Evolutionary conservation across 1,140 invertebrate species (phyloP), one percentile per base, ranked within the genome.

Genomic region (Bombus pascuorum): DNA sequence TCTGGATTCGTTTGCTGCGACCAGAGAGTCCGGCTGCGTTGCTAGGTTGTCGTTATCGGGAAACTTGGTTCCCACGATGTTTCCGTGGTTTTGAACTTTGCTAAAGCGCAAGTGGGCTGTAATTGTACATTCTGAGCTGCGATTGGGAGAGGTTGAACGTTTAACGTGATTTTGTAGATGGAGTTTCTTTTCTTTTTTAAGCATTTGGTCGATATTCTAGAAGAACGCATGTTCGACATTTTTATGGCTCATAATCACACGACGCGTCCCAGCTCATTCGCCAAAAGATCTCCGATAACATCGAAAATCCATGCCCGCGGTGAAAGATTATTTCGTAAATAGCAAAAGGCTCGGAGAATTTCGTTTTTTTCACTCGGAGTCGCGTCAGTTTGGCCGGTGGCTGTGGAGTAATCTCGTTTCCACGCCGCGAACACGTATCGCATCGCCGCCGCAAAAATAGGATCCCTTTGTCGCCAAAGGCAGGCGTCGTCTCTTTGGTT

Each of bases 1-100:
- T 72, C 42, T 32, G 71, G 32, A 83, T 42, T 78, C 74, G 75
- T 80, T 71, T 22, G 22, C 68, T 34, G 34, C 34, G 22, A 39
- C 32, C 5, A 53, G 47, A 53, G 18, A 53, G 37, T 28, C 22
- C 8, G 34, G 68, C 22, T 37, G 22, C 22, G 68, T 25, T 70
- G 22, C 9, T 25, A 25, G 68, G 34, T 13, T 28, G 9, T 73
- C 72, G 42, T 73, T 73, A 73, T 28, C n/a, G 47, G 47, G 32
- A 75, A 37, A 34, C 37, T 32, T 34, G 73, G 59, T 79, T 44
- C 18, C 25, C 22, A 62, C 39, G 57, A 32, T 3, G 37, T 65
- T 62, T n/a, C 28, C 28, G 15, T 13, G 9, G 65, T 34, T n/a
- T 65, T 15, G 62, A 32, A 68, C 32, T 62, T 68, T 68, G 15